phyloP scores from a whole-genome alignment of 1,140 invertebrate genomes.

The Coptotermes formosanus region DNA sequence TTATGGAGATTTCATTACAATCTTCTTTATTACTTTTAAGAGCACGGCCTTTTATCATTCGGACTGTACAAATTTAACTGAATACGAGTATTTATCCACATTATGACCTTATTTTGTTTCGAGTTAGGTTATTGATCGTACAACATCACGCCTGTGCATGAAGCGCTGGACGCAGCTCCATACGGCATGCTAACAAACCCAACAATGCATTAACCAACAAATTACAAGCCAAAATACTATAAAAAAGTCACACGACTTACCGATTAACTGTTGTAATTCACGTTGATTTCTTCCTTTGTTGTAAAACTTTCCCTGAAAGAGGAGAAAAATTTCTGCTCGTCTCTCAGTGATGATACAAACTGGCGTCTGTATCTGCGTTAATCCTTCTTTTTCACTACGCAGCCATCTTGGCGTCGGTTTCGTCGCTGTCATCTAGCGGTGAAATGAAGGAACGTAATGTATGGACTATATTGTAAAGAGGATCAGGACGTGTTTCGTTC shows the following conservation, averaged over 20 bases:
- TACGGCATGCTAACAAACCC: background rate
- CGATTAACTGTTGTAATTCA: background rate
- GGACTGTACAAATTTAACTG: background rate
- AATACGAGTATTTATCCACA: background rate
- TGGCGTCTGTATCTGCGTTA: background rate
- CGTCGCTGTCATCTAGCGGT: slow-evolving; percentile 11
- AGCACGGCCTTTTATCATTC: background rate
- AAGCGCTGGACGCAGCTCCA: background rate
- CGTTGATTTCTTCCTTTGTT: background rate
- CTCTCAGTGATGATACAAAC: background rate
- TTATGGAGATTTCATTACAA: too few species aligned
- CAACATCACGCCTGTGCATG: background rate
- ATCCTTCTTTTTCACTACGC: background rate
- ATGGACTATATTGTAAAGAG: background rate
- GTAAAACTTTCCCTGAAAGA: background rate
- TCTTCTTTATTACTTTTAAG: background rate
- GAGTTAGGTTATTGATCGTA: background rate
- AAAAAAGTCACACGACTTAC: background rate
- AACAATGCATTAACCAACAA: background rate
- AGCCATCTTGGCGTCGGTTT: slow-evolving; percentile 20
- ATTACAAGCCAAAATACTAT: background rate
- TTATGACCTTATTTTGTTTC: slow-evolving; percentile 9
- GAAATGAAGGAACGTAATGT: background rate
- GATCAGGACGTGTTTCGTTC: background rate
- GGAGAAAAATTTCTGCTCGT: background rate